These are phyloP conservation scores for Ferdinandea cuprea DNA, from an alignment of 2,888 invertebrate genomes.

Conservation along the genomic window DNA sequence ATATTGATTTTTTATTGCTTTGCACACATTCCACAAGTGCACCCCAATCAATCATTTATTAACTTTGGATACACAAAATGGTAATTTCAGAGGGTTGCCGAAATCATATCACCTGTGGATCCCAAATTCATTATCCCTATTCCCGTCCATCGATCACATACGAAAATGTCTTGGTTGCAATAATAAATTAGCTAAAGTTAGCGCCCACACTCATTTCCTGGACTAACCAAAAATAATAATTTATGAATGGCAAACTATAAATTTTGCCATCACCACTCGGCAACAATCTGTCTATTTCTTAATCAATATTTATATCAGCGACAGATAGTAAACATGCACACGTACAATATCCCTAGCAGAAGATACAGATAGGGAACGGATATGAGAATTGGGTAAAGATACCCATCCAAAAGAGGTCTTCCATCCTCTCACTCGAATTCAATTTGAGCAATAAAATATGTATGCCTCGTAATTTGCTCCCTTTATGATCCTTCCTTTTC, in stretches of 20 bases:
- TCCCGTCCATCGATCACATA: constrained; percentile 38
- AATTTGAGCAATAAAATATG: constrained; percentile 53
- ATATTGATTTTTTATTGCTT: background rate
- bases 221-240: constrained; percentile 11
- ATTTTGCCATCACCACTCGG: constrained; percentile 21
- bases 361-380: constrained; percentile 10
- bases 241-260: constrained; percentile 27
- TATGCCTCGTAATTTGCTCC: constrained; percentile 46
- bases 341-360: constrained; percentile 5
- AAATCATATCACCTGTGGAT: constrained; percentile 45
- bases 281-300: constrained; percentile 47
- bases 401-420: background rate
- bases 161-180: constrained; percentile 5
- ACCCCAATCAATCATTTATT: constrained; percentile 26
- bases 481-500: background rate
- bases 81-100: background rate
- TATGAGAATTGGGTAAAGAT: background rate
- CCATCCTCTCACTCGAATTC: constrained; percentile 16
- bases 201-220: background rate
- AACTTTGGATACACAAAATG: background rate
- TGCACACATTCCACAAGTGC: background rate
- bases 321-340: constrained; percentile 20
- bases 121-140: constrained; percentile 24
- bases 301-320: constrained; percentile 45
- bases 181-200: constrained; percentile 18